phyloP scores from a whole-genome alignment of 2,113 vertebrate species.

The Peromyscus leucopus region DNA sequence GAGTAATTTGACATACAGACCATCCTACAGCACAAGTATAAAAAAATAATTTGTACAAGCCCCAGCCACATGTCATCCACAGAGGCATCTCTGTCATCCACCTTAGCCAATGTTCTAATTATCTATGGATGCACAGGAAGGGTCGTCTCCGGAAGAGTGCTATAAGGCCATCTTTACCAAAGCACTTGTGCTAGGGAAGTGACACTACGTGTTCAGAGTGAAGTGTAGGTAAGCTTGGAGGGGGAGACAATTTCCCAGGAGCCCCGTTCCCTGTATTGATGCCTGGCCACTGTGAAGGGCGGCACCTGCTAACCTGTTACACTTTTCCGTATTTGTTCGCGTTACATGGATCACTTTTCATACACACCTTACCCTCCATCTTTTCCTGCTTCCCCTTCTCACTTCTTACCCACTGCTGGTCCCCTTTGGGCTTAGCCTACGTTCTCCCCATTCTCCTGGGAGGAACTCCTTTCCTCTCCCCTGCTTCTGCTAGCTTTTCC shows the following conservation, averaged over 20 bases:
- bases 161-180: neutral
- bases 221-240: neutral
- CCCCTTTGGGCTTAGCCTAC: no score
- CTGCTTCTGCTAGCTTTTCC: neutral
- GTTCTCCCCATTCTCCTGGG: neutral
- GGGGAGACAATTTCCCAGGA: neutral
- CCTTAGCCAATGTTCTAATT: neutral
- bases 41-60: neutral
- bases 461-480: neutral
- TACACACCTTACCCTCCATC: neutral
- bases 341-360: neutral
- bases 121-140: neutral
- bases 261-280: neutral
- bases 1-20: no score
- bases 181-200: neutral
- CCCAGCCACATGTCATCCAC: neutral
- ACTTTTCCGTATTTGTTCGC: neutral
- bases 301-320: neutral
- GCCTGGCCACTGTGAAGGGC: neutral
- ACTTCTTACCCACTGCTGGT: neutral
- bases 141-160: constrained; percentile 13
- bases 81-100: neutral
- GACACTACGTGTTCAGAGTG: constrained; percentile 26
- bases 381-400: neutral
- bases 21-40: no score